Base-by-base conservation (phyloP, 2,888 invertebrate species). In the Chalcosyrphus nemorum region DNA sequence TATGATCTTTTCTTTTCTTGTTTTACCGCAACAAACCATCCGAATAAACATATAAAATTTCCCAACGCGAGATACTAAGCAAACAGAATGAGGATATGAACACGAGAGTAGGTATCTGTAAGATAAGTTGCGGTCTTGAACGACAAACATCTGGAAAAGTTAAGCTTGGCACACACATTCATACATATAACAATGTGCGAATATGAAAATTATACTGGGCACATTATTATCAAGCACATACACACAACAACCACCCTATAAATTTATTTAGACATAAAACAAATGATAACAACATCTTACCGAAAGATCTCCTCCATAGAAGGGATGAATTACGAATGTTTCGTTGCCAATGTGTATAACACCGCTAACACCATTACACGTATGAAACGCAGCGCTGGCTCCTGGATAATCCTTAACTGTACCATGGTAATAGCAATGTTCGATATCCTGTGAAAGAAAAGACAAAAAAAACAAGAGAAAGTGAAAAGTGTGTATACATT, bases 361-460 rank as follows among this genome's bases (percentile, higher is more conserved):
- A 17, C 98, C 99, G 89, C 98, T 97, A 88, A 99, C 97, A 65
- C 99, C 99, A 92, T 98, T 97, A 93, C 99, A 99, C 66, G 99
- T 99, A 92, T 98, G 97, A 93, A 99, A 97, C 88, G 99, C 98
- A 21, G 98, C 99, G 86, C 96, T 96, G 19, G 98, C 98, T 87
- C 97, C 98, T 5, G 98, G 97, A 92, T 98, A 97, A 93, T 98
- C 98, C 92, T 97, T 98, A 76, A 99, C 98, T 2, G 97, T 97
- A 81, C 99, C 99, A 92, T 99, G 99, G 92, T 99, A 99, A 93
- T 98, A 99, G 92, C 99, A 99, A 93, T 99, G 98, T 92, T 99
- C 98, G 92, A 98, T 97, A 93, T 97, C 97, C 97, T 97, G 93
- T 88, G 87, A 87, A 85, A 52, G 4, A 68, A 81, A 61, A 15